A percentile compares a stretch with the other conserved stretches of the same genome.
These are phyloP conservation scores for Cremastinae sp. DNA, from an alignment of 2,888 invertebrate species.

Conservation along the genomic window DNA sequence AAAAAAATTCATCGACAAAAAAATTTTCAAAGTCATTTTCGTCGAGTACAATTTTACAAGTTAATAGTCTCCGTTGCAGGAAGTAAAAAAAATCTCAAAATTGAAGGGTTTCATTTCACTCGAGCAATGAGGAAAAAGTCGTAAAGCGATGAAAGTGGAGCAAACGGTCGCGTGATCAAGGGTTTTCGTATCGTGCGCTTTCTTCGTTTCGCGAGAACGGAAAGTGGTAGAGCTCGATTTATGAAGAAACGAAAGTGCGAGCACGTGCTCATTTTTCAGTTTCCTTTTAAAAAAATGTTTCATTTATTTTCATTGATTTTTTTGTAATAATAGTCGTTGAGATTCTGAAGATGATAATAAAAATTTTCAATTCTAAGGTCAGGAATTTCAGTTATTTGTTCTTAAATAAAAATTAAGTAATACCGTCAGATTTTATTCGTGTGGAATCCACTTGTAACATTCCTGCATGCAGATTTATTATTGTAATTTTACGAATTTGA, in stretches of 20 bases:
- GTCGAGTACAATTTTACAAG: slow-evolving; percentile 20
- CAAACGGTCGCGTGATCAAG: slow-evolving; percentile 46
- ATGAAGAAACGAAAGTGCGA: slow-evolving; percentile 10
- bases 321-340: no score
- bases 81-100: slow-evolving; percentile 17
- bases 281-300: not conserved
- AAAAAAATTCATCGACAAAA: no score
- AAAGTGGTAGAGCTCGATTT: slow-evolving; percentile 27
- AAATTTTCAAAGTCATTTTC: no score
- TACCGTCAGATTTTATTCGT: no score
- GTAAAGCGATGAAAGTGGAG: slow-evolving; percentile 31
- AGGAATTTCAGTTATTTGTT: no score
- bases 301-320: not conserved
- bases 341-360: no score
- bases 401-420: no score
- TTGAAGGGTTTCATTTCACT: slow-evolving; percentile 5
- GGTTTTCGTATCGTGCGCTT: not conserved
- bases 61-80: not conserved
- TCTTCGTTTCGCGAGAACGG: not conserved
- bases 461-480: no score
- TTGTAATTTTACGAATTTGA: no score
- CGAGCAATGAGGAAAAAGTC: not conserved
- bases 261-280: slow-evolving; percentile 4
- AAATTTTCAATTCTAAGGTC: no score
- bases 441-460: no score